A percentile compares a stretch with the other conserved stretches of the same genome.
phyloP scores from a whole-genome alignment of 1,140 invertebrate genomes.

The Agrypnia vestita region DNA sequence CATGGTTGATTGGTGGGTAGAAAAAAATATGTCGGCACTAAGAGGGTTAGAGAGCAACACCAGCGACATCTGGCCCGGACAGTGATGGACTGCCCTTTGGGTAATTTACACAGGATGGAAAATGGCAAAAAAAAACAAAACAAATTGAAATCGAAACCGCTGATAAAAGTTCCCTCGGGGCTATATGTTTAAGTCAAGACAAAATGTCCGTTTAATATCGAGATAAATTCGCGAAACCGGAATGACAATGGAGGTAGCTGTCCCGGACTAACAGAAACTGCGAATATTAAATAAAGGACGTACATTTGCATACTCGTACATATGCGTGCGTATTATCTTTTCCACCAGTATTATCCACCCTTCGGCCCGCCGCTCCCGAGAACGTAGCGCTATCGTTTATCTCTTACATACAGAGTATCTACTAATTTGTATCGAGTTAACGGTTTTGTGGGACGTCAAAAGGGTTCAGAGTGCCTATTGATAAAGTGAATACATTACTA shows the following conservation, averaged over 20 bases:
- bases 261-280: background rate
- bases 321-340: no score
- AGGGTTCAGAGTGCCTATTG: no score
- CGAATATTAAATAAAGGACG: no score
- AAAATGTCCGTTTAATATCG: slow-evolving; percentile 20
- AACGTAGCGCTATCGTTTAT: background rate
- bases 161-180: slow-evolving; percentile 20
- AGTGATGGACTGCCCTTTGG: background rate
- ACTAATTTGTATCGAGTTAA: slow-evolving; percentile 8
- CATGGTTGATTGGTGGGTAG: no score
- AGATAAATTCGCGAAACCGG: slow-evolving; percentile 23
- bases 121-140: slow-evolving; percentile 17
- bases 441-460: background rate
- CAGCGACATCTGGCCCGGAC: slow-evolving; percentile 24
- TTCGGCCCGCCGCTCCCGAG: background rate
- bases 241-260: background rate
- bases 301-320: no score
- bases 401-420: slow-evolving; percentile 11
- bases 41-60: background rate
- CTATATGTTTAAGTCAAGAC: slow-evolving; percentile 27
- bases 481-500: no score
- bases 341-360: background rate
- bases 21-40: no score
- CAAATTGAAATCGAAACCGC: slow-evolving; percentile 24
- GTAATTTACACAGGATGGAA: slow-evolving; percentile 30